Base-by-base conservation (phyloP, 2,888 invertebrate genomes). In the Sclerodermus sp. region DNA sequence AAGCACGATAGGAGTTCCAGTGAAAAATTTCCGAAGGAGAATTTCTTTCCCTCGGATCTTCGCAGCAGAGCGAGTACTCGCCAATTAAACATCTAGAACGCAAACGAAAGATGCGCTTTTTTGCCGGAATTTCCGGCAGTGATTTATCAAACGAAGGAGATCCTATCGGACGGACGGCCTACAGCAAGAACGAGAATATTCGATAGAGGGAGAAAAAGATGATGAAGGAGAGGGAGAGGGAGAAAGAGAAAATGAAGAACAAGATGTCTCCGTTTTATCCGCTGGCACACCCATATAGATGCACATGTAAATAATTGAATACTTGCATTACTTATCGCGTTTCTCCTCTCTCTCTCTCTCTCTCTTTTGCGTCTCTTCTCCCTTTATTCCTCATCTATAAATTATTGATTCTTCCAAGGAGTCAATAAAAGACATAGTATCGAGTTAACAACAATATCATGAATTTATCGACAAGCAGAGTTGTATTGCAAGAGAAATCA, bases 91-190 rank as follows among this genome's bases (percentile, higher is more conserved):
- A 74, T 75, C 64, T 71, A 67, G 74, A 74, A 68, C 73, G 67
- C 64, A 66, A 68, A 63, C 56, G 60, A 58, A 52, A 56, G 58
- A 65, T 62, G 60, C 38, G 44, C 49, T 72, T 76, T 64, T 76
- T 76, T 73, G 71, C 52, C 54, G 57, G 70, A 70, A 74, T 76
- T 76, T 76, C 76, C 76, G 74, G 74, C 73, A 66, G 71, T 68
- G 66, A 76, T 76, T 74, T 74, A 76, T 76, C 76, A 76, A 74
- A 71, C 67, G 68, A 71, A 63, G 71, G 71, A 76, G 75, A 76
- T 76, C 52, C 49, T 72, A 76, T 76, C 74, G 60, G 58, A 51
- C 47, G 58, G 54, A 49, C 53, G 55, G 54, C 58, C 54, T 44
- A 53, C 60, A 50, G 67, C 67, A 71, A 73, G 70, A 72, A 63